These are phyloP conservation scores for Schizopygopsis malacanthus DNA, from an alignment of 2,797 vertebrate species.

Conservation along the genomic window DNA sequence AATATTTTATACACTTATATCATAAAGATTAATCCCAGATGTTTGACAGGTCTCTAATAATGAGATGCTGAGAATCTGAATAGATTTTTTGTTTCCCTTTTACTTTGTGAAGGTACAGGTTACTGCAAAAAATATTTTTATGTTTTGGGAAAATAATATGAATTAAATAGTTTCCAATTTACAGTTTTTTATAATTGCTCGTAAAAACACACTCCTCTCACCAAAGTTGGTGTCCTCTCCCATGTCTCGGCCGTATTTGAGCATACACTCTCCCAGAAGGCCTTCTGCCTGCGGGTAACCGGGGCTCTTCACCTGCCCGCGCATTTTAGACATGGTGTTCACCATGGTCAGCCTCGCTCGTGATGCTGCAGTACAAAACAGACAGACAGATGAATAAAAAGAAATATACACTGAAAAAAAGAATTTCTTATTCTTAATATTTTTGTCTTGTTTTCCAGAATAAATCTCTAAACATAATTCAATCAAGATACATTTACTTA, in stretches of 20 bases:
- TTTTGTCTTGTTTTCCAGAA: background rate
- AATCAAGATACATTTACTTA: background rate
- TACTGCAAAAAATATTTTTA: background rate
- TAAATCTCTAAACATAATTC: background rate
- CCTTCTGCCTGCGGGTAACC: slow-evolving; percentile 88
- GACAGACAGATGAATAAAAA: background rate
- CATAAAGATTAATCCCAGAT: background rate
- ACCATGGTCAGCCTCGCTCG: slow-evolving; percentile 87
- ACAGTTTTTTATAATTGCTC: background rate
- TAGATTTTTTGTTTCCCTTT: background rate
- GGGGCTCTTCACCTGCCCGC: slow-evolving; percentile 85
- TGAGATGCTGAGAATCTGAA: background rate
- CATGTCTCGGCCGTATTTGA: slow-evolving; percentile 84
- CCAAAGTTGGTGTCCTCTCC: slow-evolving; percentile 89
- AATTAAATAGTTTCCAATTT: background rate
- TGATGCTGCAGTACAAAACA: slow-evolving; percentile 70
- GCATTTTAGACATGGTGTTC: slow-evolving; percentile 87
- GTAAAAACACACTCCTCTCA: background rate
- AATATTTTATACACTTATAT: background rate
- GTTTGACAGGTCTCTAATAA: background rate
- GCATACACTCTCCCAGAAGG: slow-evolving; percentile 86
- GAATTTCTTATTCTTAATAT: background rate
- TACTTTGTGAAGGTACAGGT: background rate
- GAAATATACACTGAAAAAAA: background rate
- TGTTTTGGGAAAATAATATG: background rate